Percentiles rank a stretch among this genome's conserved stretches.
Evolutionary conservation across 2,888 invertebrate genomes (phyloP).

Genomic region (Metacarcinus magister): DNA sequence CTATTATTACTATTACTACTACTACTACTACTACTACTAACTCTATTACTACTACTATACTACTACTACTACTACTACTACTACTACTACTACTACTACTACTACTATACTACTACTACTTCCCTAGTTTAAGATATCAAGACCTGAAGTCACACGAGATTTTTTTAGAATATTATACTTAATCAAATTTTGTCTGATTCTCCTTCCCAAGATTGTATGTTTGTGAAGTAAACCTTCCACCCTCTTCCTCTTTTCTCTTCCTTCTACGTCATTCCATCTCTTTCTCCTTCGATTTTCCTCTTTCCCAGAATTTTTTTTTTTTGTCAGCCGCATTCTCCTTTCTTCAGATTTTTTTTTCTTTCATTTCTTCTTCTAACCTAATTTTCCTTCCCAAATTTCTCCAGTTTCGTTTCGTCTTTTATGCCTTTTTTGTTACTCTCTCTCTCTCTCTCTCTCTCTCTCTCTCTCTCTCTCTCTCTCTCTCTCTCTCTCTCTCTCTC

Average conservation of each 20-base stretch:
- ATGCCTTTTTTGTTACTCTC: not conserved
- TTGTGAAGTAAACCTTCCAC: too few relatives aligned
- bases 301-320: not conserved
- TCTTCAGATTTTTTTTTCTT: not conserved
- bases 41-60: not conserved
- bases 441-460: not conserved
- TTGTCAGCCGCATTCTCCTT: not conserved
- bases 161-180: too few relatives aligned
- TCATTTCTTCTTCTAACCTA: not conserved
- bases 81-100: not conserved
- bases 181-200: too few relatives aligned
- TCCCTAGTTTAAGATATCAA: too few relatives aligned
- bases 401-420: not conserved
- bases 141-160: too few relatives aligned
- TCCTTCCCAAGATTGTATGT: too few relatives aligned
- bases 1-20: not conserved
- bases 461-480: slow-evolving; percentile 33
- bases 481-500: slow-evolving; percentile 53
- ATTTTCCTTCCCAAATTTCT: not conserved
- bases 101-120: not conserved
- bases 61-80: not conserved
- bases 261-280: not conserved
- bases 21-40: not conserved
- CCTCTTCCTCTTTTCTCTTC: not conserved
- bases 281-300: not conserved